phyloP scores from a whole-genome alignment of 2,797 vertebrate genomes.

The Eupleurogrammus muticus region DNA sequence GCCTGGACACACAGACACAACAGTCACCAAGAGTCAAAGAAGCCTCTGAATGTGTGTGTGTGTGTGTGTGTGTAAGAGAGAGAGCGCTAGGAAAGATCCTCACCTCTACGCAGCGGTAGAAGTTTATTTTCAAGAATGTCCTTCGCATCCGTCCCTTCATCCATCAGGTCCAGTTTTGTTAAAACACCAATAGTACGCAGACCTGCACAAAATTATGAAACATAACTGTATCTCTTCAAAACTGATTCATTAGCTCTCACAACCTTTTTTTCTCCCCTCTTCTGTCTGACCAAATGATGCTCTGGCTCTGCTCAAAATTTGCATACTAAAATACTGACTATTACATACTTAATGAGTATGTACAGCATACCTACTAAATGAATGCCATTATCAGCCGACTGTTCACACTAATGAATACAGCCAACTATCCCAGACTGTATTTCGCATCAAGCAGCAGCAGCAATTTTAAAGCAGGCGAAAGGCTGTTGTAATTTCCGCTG shows the following conservation, averaged over 20 bases:
- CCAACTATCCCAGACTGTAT: too few relatives aligned
- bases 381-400: too few relatives aligned
- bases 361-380: too few relatives aligned
- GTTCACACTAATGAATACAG: too few relatives aligned
- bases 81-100: slow-evolving; percentile 2
- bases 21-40: not conserved
- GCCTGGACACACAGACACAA: slow-evolving; percentile 77
- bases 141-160: slow-evolving; percentile 94
- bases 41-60: not conserved
- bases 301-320: too few relatives aligned
- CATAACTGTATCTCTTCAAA: not conserved
- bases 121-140: slow-evolving; percentile 97
- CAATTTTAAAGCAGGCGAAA: too few relatives aligned
- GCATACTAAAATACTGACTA: too few relatives aligned
- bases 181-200: slow-evolving; percentile 96
- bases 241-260: not conserved
- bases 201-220: slow-evolving; percentile 77
- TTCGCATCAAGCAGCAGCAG: too few relatives aligned
- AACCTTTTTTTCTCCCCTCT: too few relatives aligned
- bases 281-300: too few relatives aligned
- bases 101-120: slow-evolving; percentile 93
- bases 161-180: slow-evolving; percentile 98
- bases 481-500: too few relatives aligned
- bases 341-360: too few relatives aligned
- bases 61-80: not conserved